A percentile compares a stretch with the other conserved stretches of the same genome.
These are phyloP conservation scores for Cotesia congregata DNA, from an alignment of 2,888 invertebrate species.

Conservation along the genomic window DNA sequence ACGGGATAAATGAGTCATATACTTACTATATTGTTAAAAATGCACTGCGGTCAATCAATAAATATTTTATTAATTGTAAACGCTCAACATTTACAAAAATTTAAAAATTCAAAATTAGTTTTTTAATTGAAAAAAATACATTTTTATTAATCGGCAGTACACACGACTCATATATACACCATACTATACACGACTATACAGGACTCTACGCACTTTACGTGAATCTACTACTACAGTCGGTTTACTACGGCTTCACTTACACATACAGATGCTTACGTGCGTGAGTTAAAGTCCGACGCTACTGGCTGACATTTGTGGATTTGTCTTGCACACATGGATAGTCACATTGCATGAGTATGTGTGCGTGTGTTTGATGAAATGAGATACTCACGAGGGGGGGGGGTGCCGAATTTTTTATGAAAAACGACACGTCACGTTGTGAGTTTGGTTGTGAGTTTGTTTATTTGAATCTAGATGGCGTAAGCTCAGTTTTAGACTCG, in stretches of 20 bases:
- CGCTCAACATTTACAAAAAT: not conserved
- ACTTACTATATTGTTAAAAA: not conserved
- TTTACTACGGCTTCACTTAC: not conserved
- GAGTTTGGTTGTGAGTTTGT: not conserved
- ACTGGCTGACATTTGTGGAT: not conserved
- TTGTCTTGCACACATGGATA: not conserved
- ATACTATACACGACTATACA: not conserved
- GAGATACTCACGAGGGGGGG: not conserved
- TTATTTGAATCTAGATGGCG: not conserved
- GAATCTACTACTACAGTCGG: not conserved
- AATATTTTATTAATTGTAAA: not conserved
- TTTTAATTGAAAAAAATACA: not conserved
- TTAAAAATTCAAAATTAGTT: not conserved
- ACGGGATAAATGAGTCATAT: not conserved
- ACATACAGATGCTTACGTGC: not conserved
- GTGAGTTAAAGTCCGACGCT: not conserved
- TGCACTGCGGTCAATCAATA: not conserved
- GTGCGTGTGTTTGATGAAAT: not conserved
- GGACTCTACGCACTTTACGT: not conserved
- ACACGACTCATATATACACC: not conserved
- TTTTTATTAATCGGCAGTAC: not conserved
- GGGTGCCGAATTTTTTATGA: not conserved
- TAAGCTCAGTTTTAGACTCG: not conserved
- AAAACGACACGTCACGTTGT: not conserved
- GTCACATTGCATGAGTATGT: not conserved